Base-by-base conservation (phyloP, 2,113 vertebrate species). In the Sturnus vulgaris region DNA sequence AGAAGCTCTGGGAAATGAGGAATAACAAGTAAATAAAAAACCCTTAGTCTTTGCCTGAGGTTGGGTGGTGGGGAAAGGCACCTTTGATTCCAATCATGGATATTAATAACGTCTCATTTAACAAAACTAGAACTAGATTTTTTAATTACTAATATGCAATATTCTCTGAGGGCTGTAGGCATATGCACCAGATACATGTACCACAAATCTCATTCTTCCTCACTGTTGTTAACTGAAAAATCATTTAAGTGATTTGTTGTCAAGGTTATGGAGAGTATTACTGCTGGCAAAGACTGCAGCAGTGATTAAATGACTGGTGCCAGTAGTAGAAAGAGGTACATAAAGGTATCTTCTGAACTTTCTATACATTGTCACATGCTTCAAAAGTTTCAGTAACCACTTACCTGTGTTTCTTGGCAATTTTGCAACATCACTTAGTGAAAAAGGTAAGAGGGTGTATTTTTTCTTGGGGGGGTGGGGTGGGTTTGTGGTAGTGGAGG, bases 381-480 rank as follows among this genome's bases (percentile, higher is more conserved):
- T 86, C 37, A 59, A 0, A 83, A 66, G 39, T 56, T 89, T 86
- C 37, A 52, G 0, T 87, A 46, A 31, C 18, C 3, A 7, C 13
- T 52, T 37, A 68, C 9, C 11, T 72, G 13, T 79, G 75, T 63
- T 95, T 57, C 39, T 52, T 69, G 35, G 14, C 42, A 65, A 15
- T 60, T 75, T 82, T 86, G 46, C 30, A 35, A 2, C 44, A 66
- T 77, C 16, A 37, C 11, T 44, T 7, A 20, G 31, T 69, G 31
- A 23, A 59, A 89, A 86, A 82, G 42, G 25, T 78, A 63, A 50
- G 69, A 59, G 64, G 14, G 0, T 33, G 79, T 82, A 42, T 46
- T 70, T 83, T 61, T 49, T 28, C 15, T 13, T 31, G 6, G 5
- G 1, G 1, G 1, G 3, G 3, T 13, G 17, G 49, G 10, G 10